Conservation (phyloP, 2,797 vertebrate genomes). For the Leptodactylus fallax region DNA sequence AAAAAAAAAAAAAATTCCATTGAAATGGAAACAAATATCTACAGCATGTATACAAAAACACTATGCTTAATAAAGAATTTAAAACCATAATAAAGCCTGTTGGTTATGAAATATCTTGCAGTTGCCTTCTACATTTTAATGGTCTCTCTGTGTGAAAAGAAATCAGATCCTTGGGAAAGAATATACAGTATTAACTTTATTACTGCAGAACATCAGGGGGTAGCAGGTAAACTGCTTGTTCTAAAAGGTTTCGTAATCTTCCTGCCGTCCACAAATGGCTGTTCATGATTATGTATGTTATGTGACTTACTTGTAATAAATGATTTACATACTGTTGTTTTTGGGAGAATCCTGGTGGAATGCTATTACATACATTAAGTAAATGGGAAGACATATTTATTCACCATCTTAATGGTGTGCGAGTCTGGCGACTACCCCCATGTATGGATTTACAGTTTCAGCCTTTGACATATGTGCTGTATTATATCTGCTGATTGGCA, state of each 20-base stretch:
- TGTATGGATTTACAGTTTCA: conserved; percentile 29
- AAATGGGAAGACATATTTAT: conserved; percentile 27
- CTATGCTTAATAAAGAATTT: neutral
- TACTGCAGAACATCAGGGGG: neutral
- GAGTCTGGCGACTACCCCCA: conserved; percentile 23
- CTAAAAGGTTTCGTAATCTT: neutral
- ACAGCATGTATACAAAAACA: too few relatives aligned
- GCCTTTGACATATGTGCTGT: conserved; percentile 47
- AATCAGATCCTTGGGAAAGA: neutral
- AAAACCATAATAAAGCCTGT: too few relatives aligned
- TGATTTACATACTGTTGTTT: neutral
- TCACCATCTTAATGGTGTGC: conserved; percentile 34
- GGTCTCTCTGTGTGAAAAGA: neutral
- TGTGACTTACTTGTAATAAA: neutral
- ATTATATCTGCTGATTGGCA: conserved; percentile 44
- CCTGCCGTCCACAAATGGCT: neutral
- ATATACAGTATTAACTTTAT: neutral
- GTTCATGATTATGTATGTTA: neutral
- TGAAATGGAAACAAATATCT: too few relatives aligned
- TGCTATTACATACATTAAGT: conserved; percentile 27
- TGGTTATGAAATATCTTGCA: too few relatives aligned
- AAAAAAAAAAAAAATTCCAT: too few relatives aligned
- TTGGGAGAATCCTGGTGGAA: neutral
- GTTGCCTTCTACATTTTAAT: too few relatives aligned
- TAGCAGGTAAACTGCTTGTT: too few relatives aligned